phyloP scores from a whole-genome alignment of 1,140 invertebrate genomes.

The Bacillus rossius region DNA sequence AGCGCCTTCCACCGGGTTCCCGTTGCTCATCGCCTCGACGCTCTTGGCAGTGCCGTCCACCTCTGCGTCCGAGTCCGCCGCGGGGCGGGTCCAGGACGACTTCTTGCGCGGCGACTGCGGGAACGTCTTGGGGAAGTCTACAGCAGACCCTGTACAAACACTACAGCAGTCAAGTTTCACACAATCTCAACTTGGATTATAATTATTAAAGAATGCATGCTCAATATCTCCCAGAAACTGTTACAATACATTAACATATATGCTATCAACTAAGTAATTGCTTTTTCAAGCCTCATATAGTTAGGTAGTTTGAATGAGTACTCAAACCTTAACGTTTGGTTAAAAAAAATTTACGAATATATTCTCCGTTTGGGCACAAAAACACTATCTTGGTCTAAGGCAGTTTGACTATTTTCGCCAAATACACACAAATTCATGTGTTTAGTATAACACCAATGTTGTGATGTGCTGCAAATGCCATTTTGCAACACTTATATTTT shows the following conservation, averaged over 20 bases:
- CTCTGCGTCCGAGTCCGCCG: not conserved
- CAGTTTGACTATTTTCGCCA: not conserved
- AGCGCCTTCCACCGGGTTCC: not conserved
- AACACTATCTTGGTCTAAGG: too few species aligned
- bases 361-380: too few species aligned
- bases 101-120: constrained; percentile 36
- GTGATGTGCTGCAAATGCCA: too few species aligned
- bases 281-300: not conserved
- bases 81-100: not conserved
- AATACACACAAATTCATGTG: not conserved
- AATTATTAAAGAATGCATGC: not conserved
- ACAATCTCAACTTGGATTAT: not conserved
- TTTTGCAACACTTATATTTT: too few species aligned
- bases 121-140: constrained; percentile 44
- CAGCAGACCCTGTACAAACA: constrained; percentile 44
- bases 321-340: not conserved
- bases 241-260: not conserved
- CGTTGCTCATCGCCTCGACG: not conserved
- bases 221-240: not conserved
- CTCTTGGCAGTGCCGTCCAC: not conserved
- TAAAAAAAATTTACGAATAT: not conserved
- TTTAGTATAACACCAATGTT: not conserved
- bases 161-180: not conserved
- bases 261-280: not conserved
- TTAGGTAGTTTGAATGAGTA: too few species aligned